Conservation (phyloP, 2,113 vertebrate genomes). For the Perca schrenkii region DNA sequence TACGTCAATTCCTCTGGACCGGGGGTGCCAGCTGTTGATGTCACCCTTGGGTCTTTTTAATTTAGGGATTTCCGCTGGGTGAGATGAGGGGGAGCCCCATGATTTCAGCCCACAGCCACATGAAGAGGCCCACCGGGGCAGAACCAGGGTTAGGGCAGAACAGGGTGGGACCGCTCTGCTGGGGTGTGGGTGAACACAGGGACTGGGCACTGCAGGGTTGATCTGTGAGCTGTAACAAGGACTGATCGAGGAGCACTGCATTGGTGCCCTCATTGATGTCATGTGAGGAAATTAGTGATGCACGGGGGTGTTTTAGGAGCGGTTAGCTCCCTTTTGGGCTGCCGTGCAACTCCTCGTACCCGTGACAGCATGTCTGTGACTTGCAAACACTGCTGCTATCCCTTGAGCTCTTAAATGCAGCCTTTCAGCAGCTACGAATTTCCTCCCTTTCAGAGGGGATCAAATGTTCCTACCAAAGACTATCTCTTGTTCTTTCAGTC, state of each 20-base stretch:
- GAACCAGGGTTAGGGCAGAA: conserved; percentile 41
- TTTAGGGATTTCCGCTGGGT: conserved; percentile 82
- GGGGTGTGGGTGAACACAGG: conserved; percentile 33
- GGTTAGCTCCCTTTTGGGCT: conserved; percentile 29
- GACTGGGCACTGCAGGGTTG: conserved; percentile 6
- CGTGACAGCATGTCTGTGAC: conserved; percentile 73
- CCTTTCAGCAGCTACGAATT: conserved; percentile 74
- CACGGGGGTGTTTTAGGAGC: conserved; percentile 9
- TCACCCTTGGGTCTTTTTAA: conserved; percentile 81
- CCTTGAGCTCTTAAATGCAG: conserved; percentile 79
- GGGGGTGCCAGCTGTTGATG: conserved; percentile 81
- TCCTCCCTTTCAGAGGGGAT: conserved; percentile 79
- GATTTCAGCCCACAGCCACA: conserved; percentile 75
- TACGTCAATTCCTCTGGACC: conserved; percentile 67
- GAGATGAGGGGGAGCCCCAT: conserved; percentile 75
- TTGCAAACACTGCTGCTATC: conserved; percentile 70
- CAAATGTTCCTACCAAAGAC: conserved; percentile 77
- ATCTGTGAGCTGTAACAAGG: conserved; percentile 14
- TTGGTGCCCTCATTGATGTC: conserved; percentile 5
- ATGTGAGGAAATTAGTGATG: background rate
- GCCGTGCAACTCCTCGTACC: conserved; percentile 43
- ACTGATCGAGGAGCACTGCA: background rate
- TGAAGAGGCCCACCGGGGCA: conserved; percentile 60
- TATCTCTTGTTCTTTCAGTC: conserved; percentile 69
- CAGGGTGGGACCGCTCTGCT: conserved; percentile 37